Conservation (phyloP, 2,888 invertebrate species). For the Limnephilus marmoratus region DNA sequence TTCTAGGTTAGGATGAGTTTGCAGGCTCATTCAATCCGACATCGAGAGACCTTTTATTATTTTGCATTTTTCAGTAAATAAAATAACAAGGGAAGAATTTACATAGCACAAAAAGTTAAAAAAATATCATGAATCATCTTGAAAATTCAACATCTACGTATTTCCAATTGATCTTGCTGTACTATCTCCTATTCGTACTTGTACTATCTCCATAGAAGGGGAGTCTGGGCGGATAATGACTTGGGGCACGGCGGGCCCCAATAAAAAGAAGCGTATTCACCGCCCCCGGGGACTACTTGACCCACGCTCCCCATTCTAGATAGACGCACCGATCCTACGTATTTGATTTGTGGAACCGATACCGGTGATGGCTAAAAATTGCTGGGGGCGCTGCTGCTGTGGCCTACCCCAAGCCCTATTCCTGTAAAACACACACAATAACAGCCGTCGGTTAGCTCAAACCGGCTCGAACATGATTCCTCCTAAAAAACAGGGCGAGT, state of each 20-base stretch:
- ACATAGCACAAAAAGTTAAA: not conserved
- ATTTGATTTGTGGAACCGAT: conserved; percentile 27
- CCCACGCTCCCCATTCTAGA: conserved; percentile 50
- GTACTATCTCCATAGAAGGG: conserved; percentile 28
- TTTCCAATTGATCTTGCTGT: not conserved
- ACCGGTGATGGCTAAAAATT: not conserved
- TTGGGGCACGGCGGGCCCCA: conserved; percentile 48
- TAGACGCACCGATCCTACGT: conserved; percentile 29
- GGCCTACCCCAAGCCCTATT: too few species aligned
- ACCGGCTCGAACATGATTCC: too few species aligned
- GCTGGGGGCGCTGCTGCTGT: too few species aligned
- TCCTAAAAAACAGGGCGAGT: too few species aligned
- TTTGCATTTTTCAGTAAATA: too few species aligned
- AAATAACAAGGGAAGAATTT: not conserved
- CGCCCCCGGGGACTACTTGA: conserved; percentile 63
- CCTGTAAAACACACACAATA: too few species aligned
- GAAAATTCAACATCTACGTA: not conserved
- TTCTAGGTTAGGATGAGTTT: not conserved
- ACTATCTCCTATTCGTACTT: conserved; percentile 8
- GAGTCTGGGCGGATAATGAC: conserved; percentile 57
- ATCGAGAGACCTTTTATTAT: too few species aligned
- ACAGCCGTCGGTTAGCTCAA: too few species aligned
- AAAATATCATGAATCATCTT: not conserved
- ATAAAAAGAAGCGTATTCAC: conserved; percentile 60
- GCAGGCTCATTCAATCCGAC: too few species aligned